Evolutionary conservation across 2,888 invertebrate genomes (phyloP).

Genomic region (Agrotis puta): DNA sequence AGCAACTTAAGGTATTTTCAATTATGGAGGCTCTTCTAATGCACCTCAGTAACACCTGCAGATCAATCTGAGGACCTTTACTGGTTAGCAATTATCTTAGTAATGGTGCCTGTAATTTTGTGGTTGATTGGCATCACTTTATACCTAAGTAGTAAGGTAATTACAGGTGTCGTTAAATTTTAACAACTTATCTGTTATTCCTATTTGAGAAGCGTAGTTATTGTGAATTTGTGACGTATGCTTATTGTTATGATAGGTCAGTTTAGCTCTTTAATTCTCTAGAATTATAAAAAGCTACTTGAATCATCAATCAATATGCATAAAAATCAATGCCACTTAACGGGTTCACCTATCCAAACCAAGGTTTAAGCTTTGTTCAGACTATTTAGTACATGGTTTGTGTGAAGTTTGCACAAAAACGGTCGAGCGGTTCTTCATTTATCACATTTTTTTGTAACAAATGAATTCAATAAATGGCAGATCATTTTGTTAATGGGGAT

Average conservation of each 20-base stretch:
- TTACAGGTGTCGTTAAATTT: conserved; percentile 32
- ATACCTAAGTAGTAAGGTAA: not conserved
- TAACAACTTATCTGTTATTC: not conserved
- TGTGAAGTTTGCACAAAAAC: too few species aligned
- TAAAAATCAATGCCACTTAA: too few species aligned
- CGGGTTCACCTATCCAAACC: too few species aligned
- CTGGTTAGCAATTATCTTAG: not conserved
- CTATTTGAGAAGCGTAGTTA: not conserved
- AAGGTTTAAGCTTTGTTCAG: too few species aligned
- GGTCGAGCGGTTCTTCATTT: too few species aligned
- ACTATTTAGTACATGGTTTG: too few species aligned
- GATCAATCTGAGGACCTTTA: not conserved
- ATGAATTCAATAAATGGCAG: too few species aligned
- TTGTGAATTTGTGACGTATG: not conserved
- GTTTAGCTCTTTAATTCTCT: not conserved
- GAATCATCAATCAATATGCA: too few species aligned
- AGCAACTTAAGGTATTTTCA: not conserved
- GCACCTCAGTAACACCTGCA: not conserved
- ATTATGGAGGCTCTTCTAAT: not conserved
- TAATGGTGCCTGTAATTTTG: not conserved
- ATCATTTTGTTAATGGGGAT: too few species aligned
- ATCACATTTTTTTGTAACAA: too few species aligned
- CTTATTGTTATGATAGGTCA: not conserved
- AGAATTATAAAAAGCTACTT: not conserved
- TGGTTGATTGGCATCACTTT: not conserved